These are phyloP conservation scores for Semicossyphus pulcher DNA, from an alignment of 2,113 vertebrate species.

Conservation along the genomic window DNA sequence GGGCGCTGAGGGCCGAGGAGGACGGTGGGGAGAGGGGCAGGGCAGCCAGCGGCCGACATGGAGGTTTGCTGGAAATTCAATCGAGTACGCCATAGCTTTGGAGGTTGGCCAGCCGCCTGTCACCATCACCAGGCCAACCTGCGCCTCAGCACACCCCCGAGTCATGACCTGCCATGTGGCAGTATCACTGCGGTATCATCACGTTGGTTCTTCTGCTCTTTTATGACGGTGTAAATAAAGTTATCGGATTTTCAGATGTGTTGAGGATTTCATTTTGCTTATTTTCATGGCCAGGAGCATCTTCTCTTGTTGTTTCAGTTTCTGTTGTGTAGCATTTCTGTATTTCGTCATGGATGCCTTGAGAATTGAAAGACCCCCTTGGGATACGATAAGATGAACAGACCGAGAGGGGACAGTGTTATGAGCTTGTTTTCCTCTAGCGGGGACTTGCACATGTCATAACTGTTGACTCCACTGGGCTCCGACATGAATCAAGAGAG, in stretches of 20 bases:
- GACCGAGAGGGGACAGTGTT: constrained; percentile 38
- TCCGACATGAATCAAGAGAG: constrained; percentile 57
- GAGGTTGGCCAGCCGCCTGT: constrained; percentile 79
- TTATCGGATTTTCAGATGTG: constrained; percentile 62
- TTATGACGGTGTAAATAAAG: constrained; percentile 51
- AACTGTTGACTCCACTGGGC: constrained; percentile 47
- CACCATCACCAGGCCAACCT: constrained; percentile 81
- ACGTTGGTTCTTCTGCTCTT: constrained; percentile 31
- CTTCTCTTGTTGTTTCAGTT: background rate
- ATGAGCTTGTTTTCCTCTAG: constrained; percentile 63
- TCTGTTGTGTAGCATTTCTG: constrained; percentile 54
- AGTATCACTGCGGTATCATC: constrained; percentile 44
- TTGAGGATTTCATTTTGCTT: constrained; percentile 68
- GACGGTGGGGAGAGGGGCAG: constrained; percentile 57
- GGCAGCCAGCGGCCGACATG: constrained; percentile 61
- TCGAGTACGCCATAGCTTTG: constrained; percentile 84
- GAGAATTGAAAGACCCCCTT: constrained; percentile 57
- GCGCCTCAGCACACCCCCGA: constrained; percentile 70
- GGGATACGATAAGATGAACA: constrained; percentile 51
- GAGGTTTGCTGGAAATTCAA: constrained; percentile 81
- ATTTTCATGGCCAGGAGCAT: constrained; percentile 52
- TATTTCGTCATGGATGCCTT: constrained; percentile 69
- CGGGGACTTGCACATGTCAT: constrained; percentile 35
- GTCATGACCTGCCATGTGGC: constrained; percentile 76
- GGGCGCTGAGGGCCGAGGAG: constrained; percentile 62